Evolutionary conservation across 2,113 vertebrate genomes (phyloP), one percentile per base, ranked within the genome.

Genomic region (Nycticryphes semicollaris): DNA sequence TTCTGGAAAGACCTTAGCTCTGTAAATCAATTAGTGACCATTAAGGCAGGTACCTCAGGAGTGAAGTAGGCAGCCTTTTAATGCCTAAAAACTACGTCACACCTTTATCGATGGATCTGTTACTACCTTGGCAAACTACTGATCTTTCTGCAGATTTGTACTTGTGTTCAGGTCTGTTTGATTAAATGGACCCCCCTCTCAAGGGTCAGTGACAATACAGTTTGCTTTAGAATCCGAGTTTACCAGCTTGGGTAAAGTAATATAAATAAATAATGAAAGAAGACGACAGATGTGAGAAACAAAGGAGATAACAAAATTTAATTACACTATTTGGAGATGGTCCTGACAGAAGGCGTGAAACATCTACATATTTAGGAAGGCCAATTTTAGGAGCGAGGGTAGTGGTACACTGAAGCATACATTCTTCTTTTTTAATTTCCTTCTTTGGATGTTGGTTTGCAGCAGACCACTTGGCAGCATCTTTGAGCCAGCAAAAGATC

Each of bases 261-360:
- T 93, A 91, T 62, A 79, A 91, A 86, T 67, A 91, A 88, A 81
- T 33, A 74, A 93, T 30, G 39, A 35, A 94, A 75, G 48, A 23
- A 48, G 84, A 81, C 60, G 87, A 48, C 86, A 95, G 95, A 95
- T 91, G 51, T 90, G 68, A 89, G 92, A 89, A 92, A 93, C 64
- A 94, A 96, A 94, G 59, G 53, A 78, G 89, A 77, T 92, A 94
- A 96, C 76, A 92, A 83, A 97, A 96, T 97, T 97, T 95, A 97
- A 94, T 98, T 97, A 93, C 7, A 2, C 64, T 93, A n/a, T 96
- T 97, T 97, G 97, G 97, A 98, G 96, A 85, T 78, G 67, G 79
- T 96, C 93, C 90, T 90, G 90, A 87, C 86, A 97, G 91, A 93
- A 93, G 87, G 89, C 23, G 3, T 96, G 88, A 91, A 95, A 92